Base-by-base conservation (phyloP, 1,140 invertebrate genomes). In the Achatina immaculata region DNA sequence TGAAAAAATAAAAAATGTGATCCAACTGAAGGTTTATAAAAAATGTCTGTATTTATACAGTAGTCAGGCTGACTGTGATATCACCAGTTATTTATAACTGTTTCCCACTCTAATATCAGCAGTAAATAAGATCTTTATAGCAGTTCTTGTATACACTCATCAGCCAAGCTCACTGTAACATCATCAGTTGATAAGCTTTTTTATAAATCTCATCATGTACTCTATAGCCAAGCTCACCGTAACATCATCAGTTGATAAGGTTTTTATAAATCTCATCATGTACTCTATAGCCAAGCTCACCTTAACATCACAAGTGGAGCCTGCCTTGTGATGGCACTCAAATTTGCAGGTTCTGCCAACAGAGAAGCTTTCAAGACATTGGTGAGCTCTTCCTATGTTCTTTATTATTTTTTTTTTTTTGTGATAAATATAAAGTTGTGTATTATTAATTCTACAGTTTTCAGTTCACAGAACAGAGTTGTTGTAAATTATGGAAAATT, bases 271-370 rank as follows among this genome's bases (percentile, higher is more conserved):
- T n/a, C 55, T 58, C 16, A 81, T 84, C 84, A 93, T 93, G 62
- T 89, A 96, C 73, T 51, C 80, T 88, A 21, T 79, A 91, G 90
- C 78, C 97, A 99, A 93, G 96, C 97, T 0, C 99, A 98, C 91
- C 98, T 96, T 90, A 98, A 98, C 90, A 97, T 99, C 80, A 93
- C 98, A 71, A 95, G 96, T 43, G 98, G 98, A 45, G 96, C 96
- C 16, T 97, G 96, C 88, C 95, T 99, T 92, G 95, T 96, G n/a
- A 91, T 99, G 81, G 97, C 96, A 1, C 92, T 99, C 14, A 95
- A 96, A 86, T 99, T 96, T 92, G 97, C 98, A 24, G 98, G 98
- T 65, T 96, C 97, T 9, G 96, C 95, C 65, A 95, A 97, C 90
- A 92, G 94, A 79, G 93, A 94, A 77, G 97, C 97, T 1, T 91